Base-by-base conservation (phyloP, 1,140 invertebrate species). In the Drosophila oshimai region DNA sequence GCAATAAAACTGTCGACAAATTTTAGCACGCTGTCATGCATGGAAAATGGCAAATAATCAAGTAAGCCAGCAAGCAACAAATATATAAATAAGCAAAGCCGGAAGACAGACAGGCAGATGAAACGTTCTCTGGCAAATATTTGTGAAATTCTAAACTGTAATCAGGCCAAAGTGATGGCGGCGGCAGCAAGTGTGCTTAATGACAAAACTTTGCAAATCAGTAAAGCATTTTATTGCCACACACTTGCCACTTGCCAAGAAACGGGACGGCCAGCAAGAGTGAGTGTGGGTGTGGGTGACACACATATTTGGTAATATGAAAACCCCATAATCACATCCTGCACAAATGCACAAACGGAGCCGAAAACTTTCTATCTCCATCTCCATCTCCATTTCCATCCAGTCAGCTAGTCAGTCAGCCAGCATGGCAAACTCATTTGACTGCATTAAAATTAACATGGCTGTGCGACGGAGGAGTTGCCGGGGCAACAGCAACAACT, bases 151-250 rank as follows among this genome's bases (percentile, higher is more conserved):
- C 75, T 61, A 86, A 86, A 73, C 80, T 75, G 55, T 60, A 72
- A 73, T 75, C 67, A 75, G 68, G 46, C 42, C 53, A 51, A 51
- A 58, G 53, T 71, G 47, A 62, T 50, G 55, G 55, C 22, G 24
- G 31, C 41, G 28, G 46, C 71, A 65, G 42, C 80, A 76, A 76
- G 71, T 84, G 81, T 86, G 71, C 75, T 80, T 84, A 84, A 84
- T 84, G 80, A 87, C 71, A 86, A 84, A 84, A 84, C 71, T 84
- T 84, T 84, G 71, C 72, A 84, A 86, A 84, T 84, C 81, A 87
- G 75, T 65, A 80, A 72, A 75, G 70, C 80, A 86, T 71, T 83
- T 83, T 86, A 86, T 84, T 86, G 64, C 74, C 54, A 36, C 73
- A 68, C 54, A 70, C 37, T 49, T 46, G 15, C 20, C 10, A 9